Evolutionary conservation across 2,888 invertebrate species (phyloP).

Genomic region (Spisula solida): DNA sequence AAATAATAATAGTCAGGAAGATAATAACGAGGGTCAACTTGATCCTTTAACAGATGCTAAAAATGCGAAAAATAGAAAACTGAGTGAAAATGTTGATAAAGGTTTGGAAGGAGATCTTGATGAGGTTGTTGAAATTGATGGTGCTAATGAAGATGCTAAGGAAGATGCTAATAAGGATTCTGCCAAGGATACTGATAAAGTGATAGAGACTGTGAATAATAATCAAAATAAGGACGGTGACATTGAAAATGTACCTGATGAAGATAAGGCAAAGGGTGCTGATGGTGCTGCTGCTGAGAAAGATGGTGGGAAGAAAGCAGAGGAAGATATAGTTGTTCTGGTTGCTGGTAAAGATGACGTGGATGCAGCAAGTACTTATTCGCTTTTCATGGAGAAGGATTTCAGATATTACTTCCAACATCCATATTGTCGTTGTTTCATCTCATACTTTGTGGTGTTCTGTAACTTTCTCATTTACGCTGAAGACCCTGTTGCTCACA

Average conservation of each 20-base stretch:
- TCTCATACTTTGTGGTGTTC: slow-evolving; percentile 88
- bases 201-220: slow-evolving; percentile 17
- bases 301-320: slow-evolving; percentile 26
- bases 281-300: background rate
- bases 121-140: slow-evolving; percentile 6
- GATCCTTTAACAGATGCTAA: slow-evolving; percentile 49
- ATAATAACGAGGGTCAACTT: slow-evolving; percentile 34
- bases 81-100: slow-evolving; percentile 25
- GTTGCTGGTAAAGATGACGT: slow-evolving; percentile 78
- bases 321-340: slow-evolving; percentile 50
- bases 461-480: slow-evolving; percentile 89
- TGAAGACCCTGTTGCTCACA: slow-evolving; percentile 89
- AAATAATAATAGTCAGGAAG: slow-evolving; percentile 26
- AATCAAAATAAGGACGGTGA: slow-evolving; percentile 40
- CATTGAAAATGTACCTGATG: slow-evolving; percentile 22
- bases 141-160: slow-evolving; percentile 17
- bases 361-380: slow-evolving; percentile 86
- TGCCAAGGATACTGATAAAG: slow-evolving; percentile 15
- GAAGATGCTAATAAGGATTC: slow-evolving; percentile 28
- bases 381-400: slow-evolving; percentile 88
- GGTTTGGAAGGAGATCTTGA: slow-evolving; percentile 28
- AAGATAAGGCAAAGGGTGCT: slow-evolving; percentile 27
- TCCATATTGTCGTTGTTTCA: slow-evolving; percentile 88
- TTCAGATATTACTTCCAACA: slow-evolving; percentile 89
- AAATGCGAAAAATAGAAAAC: slow-evolving; percentile 39